Evolutionary conservation across 2,888 invertebrate genomes (phyloP), one percentile per base, ranked within the genome.

Genomic region (Nomada ferruginata): DNA sequence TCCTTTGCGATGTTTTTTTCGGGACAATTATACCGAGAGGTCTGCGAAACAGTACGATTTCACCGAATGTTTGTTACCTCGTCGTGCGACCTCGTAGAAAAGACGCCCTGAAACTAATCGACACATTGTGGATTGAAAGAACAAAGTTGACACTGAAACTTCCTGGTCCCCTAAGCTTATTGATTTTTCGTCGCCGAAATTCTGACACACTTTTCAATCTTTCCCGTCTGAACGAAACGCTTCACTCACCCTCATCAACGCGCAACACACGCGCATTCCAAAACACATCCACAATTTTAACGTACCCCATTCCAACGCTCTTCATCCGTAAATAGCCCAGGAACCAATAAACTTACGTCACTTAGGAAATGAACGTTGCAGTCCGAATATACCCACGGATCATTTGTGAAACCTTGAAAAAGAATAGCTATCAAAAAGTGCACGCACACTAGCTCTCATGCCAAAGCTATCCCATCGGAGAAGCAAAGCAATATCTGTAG

Each of bases 11-110:
- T 44, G 29, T 36, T 61, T 61, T 29, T 29, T 70, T 18, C 13
- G 26, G 11, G 15, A 50, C 70, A 36, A 70, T 60, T 60, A 60
- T n/a, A 61, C 61, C 57, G 57, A 57, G 20, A 61, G 61, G 1
- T 10, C 42, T 0, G n/a, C 36, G 2, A n/a, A 26, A 55, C 10
- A 47, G 64, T 11, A 9, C 65, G 11, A 57, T 65, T 57, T 64
- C 44, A 29, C 18, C 18, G 36, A 7, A 13, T 26, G 29, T 52
- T 65, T 65, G 18, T 44, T 18, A 42, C 18, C 4, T 3, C 2
- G 2, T 11, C 2, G 2, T 11, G 23, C 20, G 23, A 20, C 15
- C 26, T 20, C 57, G 15, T 15, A 29, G 7, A 26, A 13, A 57
- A 57, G 13, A 15, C 15, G 26, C 15, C 13, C 15, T 26, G 13